A percentile compares a stretch with the other conserved stretches of the same genome.
These are phyloP conservation scores for Aromia moschata DNA, from an alignment of 2,888 invertebrate genomes.

Conservation along the genomic window DNA sequence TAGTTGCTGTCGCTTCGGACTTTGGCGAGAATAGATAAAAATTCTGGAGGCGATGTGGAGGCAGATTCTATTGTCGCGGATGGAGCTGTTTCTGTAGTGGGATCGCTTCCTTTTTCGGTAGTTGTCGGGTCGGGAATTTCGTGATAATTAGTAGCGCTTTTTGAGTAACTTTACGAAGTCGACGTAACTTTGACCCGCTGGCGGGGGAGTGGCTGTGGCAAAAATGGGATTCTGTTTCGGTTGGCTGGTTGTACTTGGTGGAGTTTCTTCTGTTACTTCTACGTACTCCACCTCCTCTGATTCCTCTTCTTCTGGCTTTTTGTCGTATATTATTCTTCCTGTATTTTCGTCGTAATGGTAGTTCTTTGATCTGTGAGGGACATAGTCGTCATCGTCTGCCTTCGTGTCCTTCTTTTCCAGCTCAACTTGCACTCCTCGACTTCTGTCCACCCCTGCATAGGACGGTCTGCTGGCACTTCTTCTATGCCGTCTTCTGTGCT, in stretches of 20 bases:
- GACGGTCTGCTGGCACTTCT: constrained; percentile 47
- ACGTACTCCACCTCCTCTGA: constrained; percentile 49
- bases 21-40: constrained; percentile 55
- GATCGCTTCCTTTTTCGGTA: constrained; percentile 46
- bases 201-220: constrained; percentile 49
- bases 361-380: constrained; percentile 58
- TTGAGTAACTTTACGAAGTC: constrained; percentile 57
- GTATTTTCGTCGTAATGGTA: constrained; percentile 60
- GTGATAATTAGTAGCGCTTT: constrained; percentile 51
- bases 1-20: constrained; percentile 52
- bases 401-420: constrained; percentile 40
- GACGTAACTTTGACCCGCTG: constrained; percentile 51
- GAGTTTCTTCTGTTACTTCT: constrained; percentile 43
- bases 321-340: constrained; percentile 57
- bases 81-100: constrained; percentile 39
- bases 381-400: constrained; percentile 57
- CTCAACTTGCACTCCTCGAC: constrained; percentile 40
- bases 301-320: constrained; percentile 42
- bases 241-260: constrained; percentile 38
- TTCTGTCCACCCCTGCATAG: constrained; percentile 53
- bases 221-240: constrained; percentile 46
- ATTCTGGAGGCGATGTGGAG: constrained; percentile 55
- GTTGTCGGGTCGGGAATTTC: constrained; percentile 58
- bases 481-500: constrained; percentile 41
- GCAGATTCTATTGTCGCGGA: constrained; percentile 43